Conservation (phyloP, 2,113 vertebrate genomes). For the Gymnarchus niloticus region DNA sequence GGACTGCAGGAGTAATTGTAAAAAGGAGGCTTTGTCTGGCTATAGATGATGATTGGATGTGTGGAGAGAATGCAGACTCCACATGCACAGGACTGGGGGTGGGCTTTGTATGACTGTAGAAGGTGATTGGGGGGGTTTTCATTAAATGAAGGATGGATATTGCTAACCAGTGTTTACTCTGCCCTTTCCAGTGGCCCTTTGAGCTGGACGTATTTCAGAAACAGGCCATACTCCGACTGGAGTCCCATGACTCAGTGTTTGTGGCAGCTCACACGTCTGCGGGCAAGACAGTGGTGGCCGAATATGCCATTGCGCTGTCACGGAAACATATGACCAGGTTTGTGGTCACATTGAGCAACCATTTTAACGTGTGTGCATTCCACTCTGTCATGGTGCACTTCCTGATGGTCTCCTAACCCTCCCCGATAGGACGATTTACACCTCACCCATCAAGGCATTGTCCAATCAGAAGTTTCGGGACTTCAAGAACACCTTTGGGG, state of each 20-base stretch:
- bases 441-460: slow-evolving; percentile 86
- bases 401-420: neutral
- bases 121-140: neutral
- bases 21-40: too few relatives aligned
- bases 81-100: neutral
- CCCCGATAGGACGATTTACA: slow-evolving; percentile 76
- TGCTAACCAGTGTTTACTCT: neutral
- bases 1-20: neutral
- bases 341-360: neutral
- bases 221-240: slow-evolving; percentile 79
- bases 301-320: slow-evolving; percentile 84
- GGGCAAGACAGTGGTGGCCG: slow-evolving; percentile 85
- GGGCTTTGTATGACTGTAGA: neutral
- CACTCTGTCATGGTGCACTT: neutral
- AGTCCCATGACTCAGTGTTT: slow-evolving; percentile 78
- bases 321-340: slow-evolving; percentile 92
- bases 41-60: too few relatives aligned
- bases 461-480: slow-evolving; percentile 94
- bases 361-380: neutral
- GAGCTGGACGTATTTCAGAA: slow-evolving; percentile 87
- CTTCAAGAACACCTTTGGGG: slow-evolving; percentile 80
- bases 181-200: slow-evolving; percentile 73
- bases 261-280: slow-evolving; percentile 86
- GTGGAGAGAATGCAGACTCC: neutral
- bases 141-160: neutral